Percentiles rank a stretch among this genome's conserved stretches.
These are phyloP conservation scores for Brachycybe producta DNA, from an alignment of 2,888 invertebrate genomes.

Conservation along the genomic window DNA sequence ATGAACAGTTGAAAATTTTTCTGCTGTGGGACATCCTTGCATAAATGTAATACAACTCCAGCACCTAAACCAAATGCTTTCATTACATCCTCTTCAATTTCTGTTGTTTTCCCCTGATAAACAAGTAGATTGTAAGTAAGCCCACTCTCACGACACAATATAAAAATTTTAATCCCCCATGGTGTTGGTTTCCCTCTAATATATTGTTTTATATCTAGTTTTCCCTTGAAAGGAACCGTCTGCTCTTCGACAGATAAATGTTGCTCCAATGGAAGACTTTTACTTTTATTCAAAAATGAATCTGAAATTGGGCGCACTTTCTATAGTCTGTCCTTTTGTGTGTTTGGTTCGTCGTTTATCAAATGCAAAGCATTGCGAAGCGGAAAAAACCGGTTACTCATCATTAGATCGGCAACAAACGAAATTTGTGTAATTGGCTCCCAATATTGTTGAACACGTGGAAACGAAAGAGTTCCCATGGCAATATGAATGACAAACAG, in stretches of 20 bases:
- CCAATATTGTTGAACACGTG: conserved; percentile 19
- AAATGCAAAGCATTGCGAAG: conserved; percentile 20
- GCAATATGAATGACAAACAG: conserved; percentile 17
- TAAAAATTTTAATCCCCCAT: too few species aligned
- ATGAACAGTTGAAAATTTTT: conserved; percentile 15
- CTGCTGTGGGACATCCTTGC: conserved; percentile 1
- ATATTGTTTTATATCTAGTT: too few species aligned
- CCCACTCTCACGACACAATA: conserved; percentile 24
- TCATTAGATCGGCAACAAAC: conserved; percentile 17
- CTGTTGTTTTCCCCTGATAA: conserved; percentile 31
- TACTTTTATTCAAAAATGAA: too few species aligned
- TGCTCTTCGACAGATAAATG: conserved; percentile 44
- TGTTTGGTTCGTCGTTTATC: conserved; percentile 18
- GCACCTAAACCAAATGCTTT: conserved; percentile 23
- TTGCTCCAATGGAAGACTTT: conserved; percentile 21
- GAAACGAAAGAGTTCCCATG: conserved; percentile 16
- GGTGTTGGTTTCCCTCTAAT: too few species aligned
- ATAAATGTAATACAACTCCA: conserved; percentile 20
- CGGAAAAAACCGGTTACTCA: conserved; percentile 20
- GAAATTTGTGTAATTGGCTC: conserved; percentile 1
- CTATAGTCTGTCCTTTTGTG: conserved; percentile 19
- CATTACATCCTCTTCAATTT: conserved; percentile 21
- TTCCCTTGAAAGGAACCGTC: too few species aligned
- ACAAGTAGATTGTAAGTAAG: conserved; percentile 26
- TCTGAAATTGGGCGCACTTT: conserved; percentile 25